A percentile compares a stretch with the other conserved stretches of the same genome.
Conservation (phyloP, 2,797 vertebrate genomes). For the Masticophis lateralis region DNA sequence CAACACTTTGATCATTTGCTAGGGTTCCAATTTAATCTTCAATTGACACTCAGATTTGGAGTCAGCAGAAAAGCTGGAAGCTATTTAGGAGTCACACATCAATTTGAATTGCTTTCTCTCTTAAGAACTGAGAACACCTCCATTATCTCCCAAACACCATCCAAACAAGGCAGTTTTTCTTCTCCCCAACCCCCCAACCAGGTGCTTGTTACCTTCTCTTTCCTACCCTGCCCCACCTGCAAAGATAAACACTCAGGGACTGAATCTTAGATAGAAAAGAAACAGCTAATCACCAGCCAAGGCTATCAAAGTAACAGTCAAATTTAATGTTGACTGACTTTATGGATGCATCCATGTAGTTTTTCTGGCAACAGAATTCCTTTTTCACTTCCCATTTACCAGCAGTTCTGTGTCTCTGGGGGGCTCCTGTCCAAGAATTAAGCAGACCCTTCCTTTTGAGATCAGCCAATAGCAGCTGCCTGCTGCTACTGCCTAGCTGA, state of each 20-base stretch:
- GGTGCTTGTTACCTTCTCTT: neutral
- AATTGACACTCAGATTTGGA: neutral
- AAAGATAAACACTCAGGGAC: neutral
- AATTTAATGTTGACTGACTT: neutral
- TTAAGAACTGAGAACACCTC: neutral
- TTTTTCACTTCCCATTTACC: neutral
- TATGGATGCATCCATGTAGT: neutral
- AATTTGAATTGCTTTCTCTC: neutral
- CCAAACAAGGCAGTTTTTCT: neutral
- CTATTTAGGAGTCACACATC: neutral
- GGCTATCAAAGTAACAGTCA: neutral
- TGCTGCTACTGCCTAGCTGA: neutral
- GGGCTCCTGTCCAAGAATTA: neutral
- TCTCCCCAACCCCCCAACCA: neutral
- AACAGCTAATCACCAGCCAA: neutral
- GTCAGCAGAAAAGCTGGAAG: neutral
- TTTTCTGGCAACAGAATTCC: neutral
- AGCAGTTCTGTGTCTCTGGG: neutral
- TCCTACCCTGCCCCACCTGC: neutral
- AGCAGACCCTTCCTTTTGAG: neutral
- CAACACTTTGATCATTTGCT: neutral
- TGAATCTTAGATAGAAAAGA: neutral
- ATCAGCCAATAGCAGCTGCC: neutral
- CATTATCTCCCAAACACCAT: neutral
- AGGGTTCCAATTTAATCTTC: neutral